Percentiles rank a stretch among this genome's conserved stretches.
Conservation (phyloP, 2,113 vertebrate genomes). For the Myotis davidii region DNA sequence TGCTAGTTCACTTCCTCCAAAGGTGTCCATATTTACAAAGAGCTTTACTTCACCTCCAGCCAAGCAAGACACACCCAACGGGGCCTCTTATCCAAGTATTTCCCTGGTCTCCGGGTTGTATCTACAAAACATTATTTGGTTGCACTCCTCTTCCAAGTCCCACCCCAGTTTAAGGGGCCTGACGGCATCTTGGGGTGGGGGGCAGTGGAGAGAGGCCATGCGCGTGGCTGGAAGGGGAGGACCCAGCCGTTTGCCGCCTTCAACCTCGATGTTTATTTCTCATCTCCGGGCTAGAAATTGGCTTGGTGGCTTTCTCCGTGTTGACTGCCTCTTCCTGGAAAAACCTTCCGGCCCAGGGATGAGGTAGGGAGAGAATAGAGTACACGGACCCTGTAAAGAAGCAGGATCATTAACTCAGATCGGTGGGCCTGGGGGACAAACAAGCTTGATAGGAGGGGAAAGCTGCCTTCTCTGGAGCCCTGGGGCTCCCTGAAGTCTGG, state of each 20-base stretch:
- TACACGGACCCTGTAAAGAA: not conserved
- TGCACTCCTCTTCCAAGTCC: not conserved
- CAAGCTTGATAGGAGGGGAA: fast-evolving
- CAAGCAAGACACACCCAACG: not conserved
- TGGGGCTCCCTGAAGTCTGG: not conserved
- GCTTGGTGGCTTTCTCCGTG: not conserved
- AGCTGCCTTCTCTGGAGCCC: fast-evolving
- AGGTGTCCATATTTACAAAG: not conserved
- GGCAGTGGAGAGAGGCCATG: no score
- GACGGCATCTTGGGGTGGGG: no score
- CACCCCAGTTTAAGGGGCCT: not conserved
- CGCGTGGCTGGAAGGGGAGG: not conserved
- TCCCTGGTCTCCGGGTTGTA: not conserved
- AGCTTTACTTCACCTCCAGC: not conserved
- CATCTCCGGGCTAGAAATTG: not conserved
- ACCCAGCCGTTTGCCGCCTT: fast-evolving
- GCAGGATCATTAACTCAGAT: no score
- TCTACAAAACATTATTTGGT: not conserved
- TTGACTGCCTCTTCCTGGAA: not conserved
- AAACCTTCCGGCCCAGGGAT: fast-evolving
- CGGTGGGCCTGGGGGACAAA: not conserved
- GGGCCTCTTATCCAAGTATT: not conserved
- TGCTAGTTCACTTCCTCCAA: not conserved
- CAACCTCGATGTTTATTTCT: fast-evolving
- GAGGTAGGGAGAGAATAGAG: not conserved